phyloP scores from a whole-genome alignment of 2,888 invertebrate species.

The Himalopsyche anomala region DNA sequence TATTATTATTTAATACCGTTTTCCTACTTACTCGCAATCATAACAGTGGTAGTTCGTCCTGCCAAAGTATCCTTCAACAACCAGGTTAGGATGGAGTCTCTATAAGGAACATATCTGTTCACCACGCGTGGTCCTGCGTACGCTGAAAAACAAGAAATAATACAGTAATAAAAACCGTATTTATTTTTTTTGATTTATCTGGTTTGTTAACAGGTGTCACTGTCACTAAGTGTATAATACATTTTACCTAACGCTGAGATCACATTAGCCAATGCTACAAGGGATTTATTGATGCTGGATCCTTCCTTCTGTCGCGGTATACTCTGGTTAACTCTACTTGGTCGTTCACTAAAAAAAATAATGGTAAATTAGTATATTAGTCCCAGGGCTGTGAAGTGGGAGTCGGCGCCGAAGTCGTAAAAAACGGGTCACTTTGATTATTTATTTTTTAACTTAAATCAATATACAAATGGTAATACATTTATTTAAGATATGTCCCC shows the following conservation, averaged over 20 bases:
- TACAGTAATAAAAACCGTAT: background rate
- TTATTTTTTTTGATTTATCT: too few species aligned
- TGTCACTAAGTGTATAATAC: background rate
- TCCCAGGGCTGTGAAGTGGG: too few species aligned
- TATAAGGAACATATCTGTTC: conserved; percentile 83
- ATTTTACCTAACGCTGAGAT: conserved; percentile 85
- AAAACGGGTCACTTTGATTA: too few species aligned
- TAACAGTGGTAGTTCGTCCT: conserved; percentile 83
- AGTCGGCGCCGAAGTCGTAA: too few species aligned
- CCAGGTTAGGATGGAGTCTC: conserved; percentile 89
- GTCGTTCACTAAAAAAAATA: conserved; percentile 60
- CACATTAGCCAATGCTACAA: conserved; percentile 89
- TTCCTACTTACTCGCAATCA: conserved; percentile 84
- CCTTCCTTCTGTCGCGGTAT: conserved; percentile 77
- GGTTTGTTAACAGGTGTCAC: background rate
- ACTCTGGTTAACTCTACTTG: conserved; percentile 62
- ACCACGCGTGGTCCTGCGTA: conserved; percentile 45
- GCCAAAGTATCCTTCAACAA: conserved; percentile 88
- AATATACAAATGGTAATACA: too few species aligned
- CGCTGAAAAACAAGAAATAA: background rate
- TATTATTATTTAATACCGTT: background rate
- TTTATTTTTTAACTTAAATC: too few species aligned
- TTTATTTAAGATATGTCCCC: too few species aligned
- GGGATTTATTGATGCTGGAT: conserved; percentile 86
- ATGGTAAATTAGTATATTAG: too few species aligned